Base-by-base conservation (phyloP, 2,888 invertebrate species). In the Watsonalla cultraria region DNA sequence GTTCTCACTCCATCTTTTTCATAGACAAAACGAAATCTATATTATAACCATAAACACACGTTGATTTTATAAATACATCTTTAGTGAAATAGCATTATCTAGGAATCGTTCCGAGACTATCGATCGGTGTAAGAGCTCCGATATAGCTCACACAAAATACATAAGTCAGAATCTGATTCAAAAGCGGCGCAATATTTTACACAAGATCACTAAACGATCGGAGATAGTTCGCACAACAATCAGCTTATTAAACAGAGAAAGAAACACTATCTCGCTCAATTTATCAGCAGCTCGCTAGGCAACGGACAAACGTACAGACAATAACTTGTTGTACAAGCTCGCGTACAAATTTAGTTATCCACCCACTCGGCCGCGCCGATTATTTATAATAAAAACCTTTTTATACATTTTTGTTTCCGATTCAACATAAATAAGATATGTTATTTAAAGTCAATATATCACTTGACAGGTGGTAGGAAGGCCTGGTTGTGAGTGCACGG, bases 351-450 rank as follows among this genome's bases (percentile, higher is more conserved):
- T 89, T 84, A 87, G 86, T 86, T 83, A 84, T 88, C 86, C 88
- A 74, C 89, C 88, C 87, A 87, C 88, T 80, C 76, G 64, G 57
- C 64, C 66, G 66, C 63, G 72, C 72, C 82, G 81, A 86, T 89
- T 87, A 87, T 87, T 88, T 87, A 87, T 85, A 85, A 84, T 85
- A 85, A 86, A 80, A 76, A 70, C 72, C 74, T 84, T 90, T 90
- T 90, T 88, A 80, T 88, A 82, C 86, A 66, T 82, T 88, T 91
- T 90, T 88, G 84, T 89, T 89, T 86, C 83, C 81, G 85, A 90
- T 90, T 87, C 90, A 87, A 90, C 90, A 90, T 91, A 90, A 91
- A 91, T 91, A 91, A 91, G 91, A 91, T 90, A 90, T 90, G 90
- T 90, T 91, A 90, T 90, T 90, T 90, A 87, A 88, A 86, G 86